Conservation (phyloP, 1,140 invertebrate genomes). For the Pogonognathellus flavescens region DNA sequence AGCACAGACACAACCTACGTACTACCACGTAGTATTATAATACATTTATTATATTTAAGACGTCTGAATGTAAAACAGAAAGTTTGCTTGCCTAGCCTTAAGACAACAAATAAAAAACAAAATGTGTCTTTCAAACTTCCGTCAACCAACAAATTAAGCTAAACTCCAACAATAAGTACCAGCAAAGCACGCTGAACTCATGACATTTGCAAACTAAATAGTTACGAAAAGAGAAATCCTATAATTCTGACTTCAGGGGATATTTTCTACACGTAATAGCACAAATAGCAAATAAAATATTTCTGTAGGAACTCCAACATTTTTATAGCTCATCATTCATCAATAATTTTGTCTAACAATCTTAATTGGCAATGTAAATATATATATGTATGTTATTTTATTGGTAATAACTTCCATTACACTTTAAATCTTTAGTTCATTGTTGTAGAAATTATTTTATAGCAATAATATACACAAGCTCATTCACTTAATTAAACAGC, state of each 20-base stretch:
- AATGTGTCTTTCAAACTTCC: background rate
- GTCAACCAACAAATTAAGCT: background rate
- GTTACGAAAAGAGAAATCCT: slow-evolving; percentile 9
- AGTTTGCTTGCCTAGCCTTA: background rate
- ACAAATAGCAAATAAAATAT: background rate
- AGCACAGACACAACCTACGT: too few relatives aligned
- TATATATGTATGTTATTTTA: too few relatives aligned
- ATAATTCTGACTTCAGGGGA: background rate
- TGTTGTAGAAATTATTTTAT: too few relatives aligned
- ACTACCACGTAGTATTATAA: too few relatives aligned
- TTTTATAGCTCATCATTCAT: slow-evolving; percentile 19
- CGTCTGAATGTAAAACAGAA: background rate
- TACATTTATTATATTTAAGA: too few relatives aligned
- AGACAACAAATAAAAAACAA: slow-evolving; percentile 1
- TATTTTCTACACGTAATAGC: background rate
- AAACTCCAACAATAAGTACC: too few relatives aligned
- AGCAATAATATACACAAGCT: too few relatives aligned
- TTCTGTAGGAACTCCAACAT: background rate
- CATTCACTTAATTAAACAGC: too few relatives aligned
- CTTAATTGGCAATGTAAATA: too few relatives aligned
- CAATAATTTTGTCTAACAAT: background rate
- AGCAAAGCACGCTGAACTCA: background rate
- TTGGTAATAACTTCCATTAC: too few relatives aligned
- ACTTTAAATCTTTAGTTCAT: too few relatives aligned
- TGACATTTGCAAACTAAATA: background rate